Evolutionary conservation across 2,113 vertebrate species (phyloP).

Genomic region (Rhabdomys dilectus): DNA sequence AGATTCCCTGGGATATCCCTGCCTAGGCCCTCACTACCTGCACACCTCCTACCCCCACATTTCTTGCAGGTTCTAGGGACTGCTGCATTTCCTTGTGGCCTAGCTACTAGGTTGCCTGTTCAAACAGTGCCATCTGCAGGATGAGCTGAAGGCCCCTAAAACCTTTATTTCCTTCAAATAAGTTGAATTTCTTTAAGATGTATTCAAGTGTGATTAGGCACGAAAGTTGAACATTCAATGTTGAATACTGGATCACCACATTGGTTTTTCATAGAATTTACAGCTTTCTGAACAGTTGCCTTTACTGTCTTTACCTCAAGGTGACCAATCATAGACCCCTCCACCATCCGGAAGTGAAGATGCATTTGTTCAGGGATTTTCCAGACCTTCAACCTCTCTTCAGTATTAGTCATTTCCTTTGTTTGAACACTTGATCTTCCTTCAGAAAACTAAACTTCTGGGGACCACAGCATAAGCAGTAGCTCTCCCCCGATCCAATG

Average conservation of each 20-base stretch:
- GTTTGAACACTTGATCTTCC: neutral
- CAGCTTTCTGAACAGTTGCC: neutral
- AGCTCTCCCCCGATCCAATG: neutral
- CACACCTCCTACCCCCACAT: neutral
- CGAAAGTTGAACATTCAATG: constrained; percentile 30
- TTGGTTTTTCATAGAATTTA: constrained; percentile 16
- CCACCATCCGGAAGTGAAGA: neutral
- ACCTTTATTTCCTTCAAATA: neutral
- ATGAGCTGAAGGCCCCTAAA: neutral
- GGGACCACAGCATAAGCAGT: neutral
- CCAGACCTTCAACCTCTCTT: neutral
- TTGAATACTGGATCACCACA: neutral
- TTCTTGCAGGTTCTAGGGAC: neutral
- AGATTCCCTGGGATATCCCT: neutral
- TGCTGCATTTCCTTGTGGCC: neutral
- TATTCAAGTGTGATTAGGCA: constrained; percentile 40
- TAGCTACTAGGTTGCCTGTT: constrained; percentile 18
- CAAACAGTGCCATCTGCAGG: constrained; percentile 87
- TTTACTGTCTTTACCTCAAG: constrained; percentile 16
- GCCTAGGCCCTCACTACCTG: neutral
- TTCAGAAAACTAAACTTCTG: neutral
- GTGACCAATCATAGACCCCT: neutral
- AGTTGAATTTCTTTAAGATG: constrained; percentile 39
- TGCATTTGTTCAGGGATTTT: neutral
- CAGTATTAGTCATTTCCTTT: neutral